Evolutionary conservation across 2,797 vertebrate genomes (phyloP), one percentile per base, ranked within the genome.

Genomic region (Phalanger gymnotis): DNA sequence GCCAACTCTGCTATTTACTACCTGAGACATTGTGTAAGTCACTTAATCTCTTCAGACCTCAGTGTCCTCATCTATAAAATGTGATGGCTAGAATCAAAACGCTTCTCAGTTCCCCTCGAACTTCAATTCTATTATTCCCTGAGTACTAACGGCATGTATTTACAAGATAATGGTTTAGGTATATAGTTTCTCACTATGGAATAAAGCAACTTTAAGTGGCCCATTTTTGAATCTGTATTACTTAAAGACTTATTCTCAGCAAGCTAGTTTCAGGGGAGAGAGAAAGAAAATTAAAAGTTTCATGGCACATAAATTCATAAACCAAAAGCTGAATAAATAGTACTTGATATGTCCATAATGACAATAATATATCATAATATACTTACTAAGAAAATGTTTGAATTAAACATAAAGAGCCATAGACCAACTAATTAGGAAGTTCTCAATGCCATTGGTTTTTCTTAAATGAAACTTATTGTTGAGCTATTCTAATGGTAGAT

Each of bases 401-500:
- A 10, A 47, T 81, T 40, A 81, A 25, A 40, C 16, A 81, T 81
- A 22, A 47, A 40, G 19, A 81, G 3, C n/a, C 25, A 40, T 10
- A 81, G n/a, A 40, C 22, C n/a, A 40, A 22, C 6, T 73, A 73
- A 81, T 81, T 47, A 40, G 19, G 4, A 81, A 81, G n/a, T 81
- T 81, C 19, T 25, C 14, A 25, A 40, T 22, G n/a, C 25, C n/a
- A 14, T n/a, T 34, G 58, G 31, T 61, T 61, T 61, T 1, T 58
- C 27, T 81, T 90, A 95, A 87, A 94, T 56, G 0, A 96, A 96
- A 95, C 34, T 93, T 94, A 92, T 0, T 52, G 52, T 47, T 28
- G 25, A 30, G 10, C 0, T 87, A 53, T 0, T 94, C 12, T 90
- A 94, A 87, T 54, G 1, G 0, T 92, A 94, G 34, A 91, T 4